These are phyloP conservation scores for Burhinus bistriatus DNA, from an alignment of 2,113 vertebrate genomes.

Conservation along the genomic window DNA sequence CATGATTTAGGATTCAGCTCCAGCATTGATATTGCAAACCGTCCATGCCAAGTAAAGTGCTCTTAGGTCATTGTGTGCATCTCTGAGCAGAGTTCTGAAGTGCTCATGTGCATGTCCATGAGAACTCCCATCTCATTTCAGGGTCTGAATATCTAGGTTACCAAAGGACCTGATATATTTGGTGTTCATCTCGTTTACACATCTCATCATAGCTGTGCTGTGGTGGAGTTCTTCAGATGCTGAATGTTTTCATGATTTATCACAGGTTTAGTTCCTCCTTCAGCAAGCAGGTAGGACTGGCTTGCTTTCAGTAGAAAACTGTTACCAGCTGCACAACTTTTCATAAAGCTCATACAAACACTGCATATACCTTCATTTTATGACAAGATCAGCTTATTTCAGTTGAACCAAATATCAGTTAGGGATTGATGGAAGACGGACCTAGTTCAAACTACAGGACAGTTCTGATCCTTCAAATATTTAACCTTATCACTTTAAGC, in stretches of 20 bases:
- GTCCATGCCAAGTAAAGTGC: not conserved
- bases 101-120: rapidly evolving
- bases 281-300: not conserved
- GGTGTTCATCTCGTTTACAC: not conserved
- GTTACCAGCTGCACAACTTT: not conserved
- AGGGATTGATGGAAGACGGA: not conserved
- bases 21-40: not conserved
- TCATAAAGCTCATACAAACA: not conserved
- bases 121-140: not conserved
- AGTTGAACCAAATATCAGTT: not conserved
- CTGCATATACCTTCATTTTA: not conserved
- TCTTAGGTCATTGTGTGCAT: not conserved
- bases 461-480: not conserved
- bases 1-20: not conserved
- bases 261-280: not conserved
- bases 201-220: not conserved
- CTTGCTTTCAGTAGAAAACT: not conserved
- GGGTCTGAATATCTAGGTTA: not conserved
- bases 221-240: not conserved
- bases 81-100: not conserved
- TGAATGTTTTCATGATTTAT: not conserved
- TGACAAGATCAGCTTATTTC: not conserved
- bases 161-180: not conserved
- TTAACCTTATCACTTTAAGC: not conserved
- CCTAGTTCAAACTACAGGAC: not conserved